Percentiles rank a stretch among this genome's conserved stretches.
Conservation (phyloP, 2,113 vertebrate genomes). For the Melanostigma gelatinosum region DNA sequence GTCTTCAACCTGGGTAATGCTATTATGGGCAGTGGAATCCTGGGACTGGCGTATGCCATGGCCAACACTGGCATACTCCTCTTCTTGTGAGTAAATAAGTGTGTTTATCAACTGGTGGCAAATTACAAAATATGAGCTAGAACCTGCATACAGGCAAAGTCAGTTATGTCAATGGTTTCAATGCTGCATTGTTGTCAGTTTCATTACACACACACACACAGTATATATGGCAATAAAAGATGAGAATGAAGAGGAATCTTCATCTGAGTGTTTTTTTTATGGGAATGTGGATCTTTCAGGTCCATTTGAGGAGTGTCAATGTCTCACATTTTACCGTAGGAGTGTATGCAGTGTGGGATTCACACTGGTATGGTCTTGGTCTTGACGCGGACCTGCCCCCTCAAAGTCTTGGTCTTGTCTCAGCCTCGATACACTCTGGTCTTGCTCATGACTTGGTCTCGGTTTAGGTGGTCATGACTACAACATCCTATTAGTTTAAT, state of each 20-base stretch:
- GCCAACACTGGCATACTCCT: constrained; percentile 97
- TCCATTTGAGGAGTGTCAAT: too few species aligned
- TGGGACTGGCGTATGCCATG: constrained; percentile 98
- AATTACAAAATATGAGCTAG: neutral
- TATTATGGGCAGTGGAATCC: constrained; percentile 99
- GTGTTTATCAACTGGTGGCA: neutral
- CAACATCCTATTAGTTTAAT: neutral
- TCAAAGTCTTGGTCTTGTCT: neutral
- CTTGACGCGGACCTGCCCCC: too few species aligned
- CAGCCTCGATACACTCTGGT: neutral
- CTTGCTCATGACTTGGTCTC: neutral
- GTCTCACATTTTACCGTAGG: too few species aligned
- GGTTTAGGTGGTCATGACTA: neutral
- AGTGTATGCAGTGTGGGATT: neutral
- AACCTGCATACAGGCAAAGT: neutral
- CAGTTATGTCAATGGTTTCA: neutral
- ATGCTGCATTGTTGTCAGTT: neutral
- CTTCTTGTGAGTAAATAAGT: constrained; percentile 91
- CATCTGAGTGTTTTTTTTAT: too few species aligned
- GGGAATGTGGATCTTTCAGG: too few species aligned
- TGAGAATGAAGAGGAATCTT: too few species aligned
- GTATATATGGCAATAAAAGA: too few species aligned
- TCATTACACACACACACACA: neutral
- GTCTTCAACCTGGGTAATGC: constrained; percentile 99
- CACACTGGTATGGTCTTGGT: neutral